A percentile compares a stretch with the other conserved stretches of the same genome.
Evolutionary conservation across 2,888 invertebrate genomes (phyloP).

Genomic region (Zaprionus lineosus): DNA sequence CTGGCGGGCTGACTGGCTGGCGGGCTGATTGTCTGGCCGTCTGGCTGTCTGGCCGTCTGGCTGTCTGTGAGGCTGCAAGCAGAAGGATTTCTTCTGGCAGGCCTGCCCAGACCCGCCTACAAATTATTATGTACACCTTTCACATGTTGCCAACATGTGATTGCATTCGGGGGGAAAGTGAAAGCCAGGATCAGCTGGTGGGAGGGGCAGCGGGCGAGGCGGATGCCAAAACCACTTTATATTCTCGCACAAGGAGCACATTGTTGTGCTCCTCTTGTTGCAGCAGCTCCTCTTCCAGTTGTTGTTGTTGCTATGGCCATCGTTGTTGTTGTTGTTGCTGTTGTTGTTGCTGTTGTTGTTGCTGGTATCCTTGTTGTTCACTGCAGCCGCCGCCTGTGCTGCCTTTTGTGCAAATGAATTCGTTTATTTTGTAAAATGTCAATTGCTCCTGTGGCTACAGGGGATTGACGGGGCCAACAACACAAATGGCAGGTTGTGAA

Average conservation of each 20-base stretch:
- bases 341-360: conserved; percentile 18
- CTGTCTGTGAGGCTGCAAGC: conserved; percentile 1
- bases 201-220: conserved; percentile 23
- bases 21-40: no score
- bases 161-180: conserved; percentile 70
- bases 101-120: conserved; percentile 20
- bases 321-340: conserved; percentile 23
- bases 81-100: conserved; percentile 13
- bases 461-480: background rate
- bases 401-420: conserved; percentile 75
- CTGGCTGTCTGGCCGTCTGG: background rate
- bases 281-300: background rate
- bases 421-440: conserved; percentile 78
- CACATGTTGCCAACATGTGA: conserved; percentile 78
- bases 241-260: conserved; percentile 18
- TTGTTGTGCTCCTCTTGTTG: conserved; percentile 24
- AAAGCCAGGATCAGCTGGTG: conserved; percentile 47
- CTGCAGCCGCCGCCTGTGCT: conserved; percentile 27
- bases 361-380: conserved; percentile 18
- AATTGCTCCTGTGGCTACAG: conserved; percentile 61
- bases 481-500: conserved; percentile 24
- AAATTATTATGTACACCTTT: conserved; percentile 77
- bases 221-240: conserved; percentile 55
- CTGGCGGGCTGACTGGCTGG: no score
- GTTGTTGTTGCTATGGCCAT: background rate